These are phyloP conservation scores for Yponomeuta sedellus DNA, from an alignment of 2,888 invertebrate species.

Conservation along the genomic window DNA sequence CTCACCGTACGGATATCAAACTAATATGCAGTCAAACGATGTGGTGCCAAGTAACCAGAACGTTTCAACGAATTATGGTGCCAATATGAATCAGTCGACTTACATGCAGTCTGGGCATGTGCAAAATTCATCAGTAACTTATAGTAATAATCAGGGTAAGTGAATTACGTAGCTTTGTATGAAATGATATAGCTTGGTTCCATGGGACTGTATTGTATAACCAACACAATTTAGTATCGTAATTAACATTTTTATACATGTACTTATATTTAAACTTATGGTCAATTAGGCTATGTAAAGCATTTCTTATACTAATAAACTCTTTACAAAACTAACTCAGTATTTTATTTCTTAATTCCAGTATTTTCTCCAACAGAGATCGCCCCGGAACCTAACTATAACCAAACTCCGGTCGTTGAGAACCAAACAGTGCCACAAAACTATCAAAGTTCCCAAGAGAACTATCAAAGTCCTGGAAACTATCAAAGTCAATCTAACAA, in stretches of 20 bases:
- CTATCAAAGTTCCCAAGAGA: conserved; percentile 12
- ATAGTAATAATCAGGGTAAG: conserved; percentile 62
- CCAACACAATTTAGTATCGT: conserved; percentile 1
- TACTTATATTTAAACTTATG: conserved; percentile 17
- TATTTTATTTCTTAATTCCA: conserved; percentile 44
- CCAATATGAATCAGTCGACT: conserved; percentile 53
- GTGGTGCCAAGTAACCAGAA: conserved; percentile 34
- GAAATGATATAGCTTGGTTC: background rate
- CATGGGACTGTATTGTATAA: background rate
- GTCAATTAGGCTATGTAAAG: conserved; percentile 19
- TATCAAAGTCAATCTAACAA: background rate
- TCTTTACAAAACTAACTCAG: conserved; percentile 24
- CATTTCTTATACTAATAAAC: conserved; percentile 19
- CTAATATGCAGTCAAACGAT: conserved; percentile 42
- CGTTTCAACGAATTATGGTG: conserved; percentile 48
- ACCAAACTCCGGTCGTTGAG: conserved; percentile 22
- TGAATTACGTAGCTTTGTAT: conserved; percentile 22
- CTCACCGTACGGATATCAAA: conserved; percentile 68
- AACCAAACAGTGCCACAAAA: conserved; percentile 20
- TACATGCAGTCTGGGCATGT: conserved; percentile 56
- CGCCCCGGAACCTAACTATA: conserved; percentile 34
- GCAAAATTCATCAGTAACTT: conserved; percentile 49
- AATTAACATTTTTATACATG: conserved; percentile 12
- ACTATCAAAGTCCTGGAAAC: conserved; percentile 5
- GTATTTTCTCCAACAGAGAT: conserved; percentile 54